Base-by-base conservation (phyloP, 2,888 invertebrate genomes). In the Epirrita christyi region DNA sequence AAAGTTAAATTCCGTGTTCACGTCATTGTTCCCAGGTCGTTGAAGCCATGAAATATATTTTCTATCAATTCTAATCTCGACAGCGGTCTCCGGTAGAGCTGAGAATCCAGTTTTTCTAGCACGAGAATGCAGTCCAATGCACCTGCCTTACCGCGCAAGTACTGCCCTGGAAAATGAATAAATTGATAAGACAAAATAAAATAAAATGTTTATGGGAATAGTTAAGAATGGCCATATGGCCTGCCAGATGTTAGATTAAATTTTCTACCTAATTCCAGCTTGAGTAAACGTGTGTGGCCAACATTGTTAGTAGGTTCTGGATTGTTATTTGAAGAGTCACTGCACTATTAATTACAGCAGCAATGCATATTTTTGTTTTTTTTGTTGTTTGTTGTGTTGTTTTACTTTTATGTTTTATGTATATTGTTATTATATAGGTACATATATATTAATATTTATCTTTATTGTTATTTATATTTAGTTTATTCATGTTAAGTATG, bases 51-150 rank as follows among this genome's bases (percentile, higher is more conserved):
- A 76, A 81, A 79, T 80, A 77, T 70, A 78, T 78, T 71, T 76
- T 77, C 68, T 81, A 81, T 80, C 76, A 77, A 80, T 81, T 81
- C 76, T 82, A 84, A 85, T 84, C 83, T 82, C 68, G 70, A 73
- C 71, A 71, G 72, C 72, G 61, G 71, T 59, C 67, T 67, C 64
- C 71, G 71, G 70, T 71, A 72, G 74, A 76, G 78, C 78, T 67
- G 69, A 78, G 67, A 75, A 85, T 86, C 91, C 83, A 87, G 89
- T 90, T 91, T 89, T 88, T 89, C 87, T 86, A 83, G 82, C 80
- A 70, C 69, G 79, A 84, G 91, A 91, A 90, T 90, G 91, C 83
- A 79, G 89, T 86, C 80, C 68, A 76, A 74, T 78, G 79, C 88
- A 90, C 89, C 90, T 90, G 89, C 81, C 77, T 63, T 48, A 68